Evolutionary conservation across 1,140 invertebrate species (phyloP), one percentile per base, ranked within the genome.

Genomic region (Diploscapter pachys): DNA sequence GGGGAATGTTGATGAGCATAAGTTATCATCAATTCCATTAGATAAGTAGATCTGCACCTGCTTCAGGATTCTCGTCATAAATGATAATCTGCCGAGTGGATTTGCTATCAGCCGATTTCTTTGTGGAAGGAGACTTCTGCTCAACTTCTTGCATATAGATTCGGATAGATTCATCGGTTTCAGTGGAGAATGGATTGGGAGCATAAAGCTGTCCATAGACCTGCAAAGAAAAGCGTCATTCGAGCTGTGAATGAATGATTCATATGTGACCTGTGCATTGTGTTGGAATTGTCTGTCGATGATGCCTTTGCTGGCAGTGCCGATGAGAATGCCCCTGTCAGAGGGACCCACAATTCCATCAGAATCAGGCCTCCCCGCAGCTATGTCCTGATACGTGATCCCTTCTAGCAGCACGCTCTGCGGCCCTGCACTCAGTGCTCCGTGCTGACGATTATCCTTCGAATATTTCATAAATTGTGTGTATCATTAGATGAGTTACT

Each of bases 211-310:
- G 82, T 4, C 76, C 64, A 63, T 78, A 85, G 5, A 79, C 78
- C 64, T 83, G 81, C 9, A 75, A 13, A 65, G 31, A 31, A 49
- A 31, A 31, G 63, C 31, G 13, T 9, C 31, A 31, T 9, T 31
- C 31, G 31, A 31, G 31, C 31, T 31, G 31, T 31, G 31, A 65
- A 9, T 65, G 63, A 31, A 31, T 50, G 8, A 31, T 65, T 31
- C 2, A 9, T 65, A 9, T 9, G 31, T 49, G 13, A 79, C 78
- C 64, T 83, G 83, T 53, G 95, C 96, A 88, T 99, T 96, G 88
- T 98, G 95, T 87, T 98, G 96, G 88, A 94, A 96, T 77, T 95
- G 94, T 84, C 96, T 90, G 88, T 99, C 95, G 86, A 99, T 99
- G 80, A 99, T 99, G 78, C 96, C 95, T 87, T 96, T 96, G 49